Evolutionary conservation across 2,797 vertebrate species (phyloP).

Genomic region (Xerus rutilus): DNA sequence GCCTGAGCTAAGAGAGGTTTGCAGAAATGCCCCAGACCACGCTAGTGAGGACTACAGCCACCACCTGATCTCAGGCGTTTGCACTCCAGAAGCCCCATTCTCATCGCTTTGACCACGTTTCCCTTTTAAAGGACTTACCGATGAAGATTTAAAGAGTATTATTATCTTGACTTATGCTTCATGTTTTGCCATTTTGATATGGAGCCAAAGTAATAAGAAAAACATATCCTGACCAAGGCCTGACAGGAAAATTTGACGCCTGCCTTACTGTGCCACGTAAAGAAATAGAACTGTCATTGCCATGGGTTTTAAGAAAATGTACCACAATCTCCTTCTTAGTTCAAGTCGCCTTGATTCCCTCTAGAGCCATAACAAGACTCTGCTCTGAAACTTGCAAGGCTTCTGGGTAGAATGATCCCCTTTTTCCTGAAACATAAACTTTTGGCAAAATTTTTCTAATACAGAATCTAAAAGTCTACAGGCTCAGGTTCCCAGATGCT

Average conservation of each 20-base stretch:
- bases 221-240: background rate
- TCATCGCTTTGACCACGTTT: background rate
- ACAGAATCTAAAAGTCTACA: background rate
- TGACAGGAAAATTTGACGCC: background rate
- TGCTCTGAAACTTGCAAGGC: background rate
- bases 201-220: background rate
- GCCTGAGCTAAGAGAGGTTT: too few species aligned
- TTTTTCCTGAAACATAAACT: background rate
- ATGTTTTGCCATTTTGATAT: background rate
- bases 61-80: background rate
- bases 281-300: background rate
- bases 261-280: background rate
- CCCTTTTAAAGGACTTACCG: background rate
- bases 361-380: background rate
- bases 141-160: background rate
- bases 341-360: slow-evolving; percentile 29
- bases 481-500: background rate
- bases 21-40: rapidly evolving
- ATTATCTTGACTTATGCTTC: background rate
- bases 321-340: background rate
- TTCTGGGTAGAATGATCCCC: background rate
- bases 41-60: rapidly evolving
- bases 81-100: background rate
- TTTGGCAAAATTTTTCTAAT: background rate
- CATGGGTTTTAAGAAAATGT: background rate